These are phyloP conservation scores for Opisthograptis luteolata DNA, from an alignment of 2,888 invertebrate species.

Conservation along the genomic window DNA sequence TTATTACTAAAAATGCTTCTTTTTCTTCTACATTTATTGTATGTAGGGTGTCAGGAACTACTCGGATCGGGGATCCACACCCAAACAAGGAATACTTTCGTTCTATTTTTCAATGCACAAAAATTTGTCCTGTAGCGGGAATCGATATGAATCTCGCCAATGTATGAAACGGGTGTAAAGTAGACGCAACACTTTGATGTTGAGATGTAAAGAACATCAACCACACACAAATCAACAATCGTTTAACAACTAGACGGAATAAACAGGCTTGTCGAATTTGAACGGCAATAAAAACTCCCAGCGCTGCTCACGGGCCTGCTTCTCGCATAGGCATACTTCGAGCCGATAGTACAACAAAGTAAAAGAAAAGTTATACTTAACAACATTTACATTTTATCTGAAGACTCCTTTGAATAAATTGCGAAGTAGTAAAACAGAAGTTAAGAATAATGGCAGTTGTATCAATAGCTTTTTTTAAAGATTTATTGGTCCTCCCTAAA, in stretches of 20 bases:
- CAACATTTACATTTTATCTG: conserved; percentile 59
- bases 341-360: conserved; percentile 42
- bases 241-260: background rate
- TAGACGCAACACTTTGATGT: background rate
- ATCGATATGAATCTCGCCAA: too few species aligned
- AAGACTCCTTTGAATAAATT: conserved; percentile 40
- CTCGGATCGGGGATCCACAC: too few species aligned
- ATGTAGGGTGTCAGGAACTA: too few species aligned
- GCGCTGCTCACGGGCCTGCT: conserved; percentile 43
- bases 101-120: too few species aligned
- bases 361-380: conserved; percentile 46
- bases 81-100: too few species aligned
- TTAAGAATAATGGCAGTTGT: conserved; percentile 41
- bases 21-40: too few species aligned
- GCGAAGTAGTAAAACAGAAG: conserved; percentile 42
- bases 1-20: too few species aligned
- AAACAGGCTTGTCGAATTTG: conserved; percentile 35
- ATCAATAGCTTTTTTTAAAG: conserved; percentile 40
- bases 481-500: conserved; percentile 35
- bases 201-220: background rate
- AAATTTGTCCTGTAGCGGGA: too few species aligned
- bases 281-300: conserved; percentile 48
- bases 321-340: conserved; percentile 40
- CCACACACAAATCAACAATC: background rate
- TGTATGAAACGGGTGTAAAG: too few species aligned